Percentiles rank a stretch among this genome's conserved stretches.
Conservation (phyloP, 2,888 invertebrate species). For the Ditylenchus weischeri region DNA sequence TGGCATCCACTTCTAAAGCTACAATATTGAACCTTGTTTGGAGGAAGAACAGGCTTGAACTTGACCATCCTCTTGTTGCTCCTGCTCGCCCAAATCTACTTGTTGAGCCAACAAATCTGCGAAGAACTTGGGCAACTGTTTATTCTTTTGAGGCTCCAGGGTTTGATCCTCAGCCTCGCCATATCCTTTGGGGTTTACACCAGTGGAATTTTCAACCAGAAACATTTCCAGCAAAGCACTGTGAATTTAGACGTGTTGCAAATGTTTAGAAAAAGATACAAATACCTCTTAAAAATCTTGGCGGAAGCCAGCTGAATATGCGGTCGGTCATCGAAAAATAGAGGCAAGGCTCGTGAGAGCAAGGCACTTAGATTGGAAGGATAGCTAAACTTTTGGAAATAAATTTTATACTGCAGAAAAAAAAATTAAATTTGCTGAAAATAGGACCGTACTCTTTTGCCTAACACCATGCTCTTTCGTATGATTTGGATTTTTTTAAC, state of each 20-base stretch:
- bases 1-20: too few species aligned
- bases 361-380: neutral
- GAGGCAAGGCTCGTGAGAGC: neutral
- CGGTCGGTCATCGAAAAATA: slow-evolving; percentile 4
- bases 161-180: neutral
- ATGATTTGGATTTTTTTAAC: too few species aligned
- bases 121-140: slow-evolving; percentile 16
- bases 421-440: too few species aligned
- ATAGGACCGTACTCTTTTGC: too few species aligned
- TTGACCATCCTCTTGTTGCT: too few species aligned
- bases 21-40: too few species aligned
- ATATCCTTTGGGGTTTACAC: neutral
- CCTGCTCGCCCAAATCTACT: too few species aligned
- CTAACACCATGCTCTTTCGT: too few species aligned
- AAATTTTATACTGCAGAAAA: too few species aligned
- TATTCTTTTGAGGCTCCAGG: neutral
- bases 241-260: neutral
- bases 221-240: slow-evolving; percentile 16
- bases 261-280: neutral
- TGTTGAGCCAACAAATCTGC: neutral
- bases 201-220: neutral
- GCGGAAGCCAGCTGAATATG: slow-evolving; percentile 22
- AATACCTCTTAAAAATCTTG: slow-evolving; percentile 18
- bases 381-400: neutral
- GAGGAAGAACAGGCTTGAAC: too few species aligned